Evolutionary conservation across 2,113 vertebrate genomes (phyloP), one percentile per base, ranked within the genome.

Genomic region (Rutilus rutilus): DNA sequence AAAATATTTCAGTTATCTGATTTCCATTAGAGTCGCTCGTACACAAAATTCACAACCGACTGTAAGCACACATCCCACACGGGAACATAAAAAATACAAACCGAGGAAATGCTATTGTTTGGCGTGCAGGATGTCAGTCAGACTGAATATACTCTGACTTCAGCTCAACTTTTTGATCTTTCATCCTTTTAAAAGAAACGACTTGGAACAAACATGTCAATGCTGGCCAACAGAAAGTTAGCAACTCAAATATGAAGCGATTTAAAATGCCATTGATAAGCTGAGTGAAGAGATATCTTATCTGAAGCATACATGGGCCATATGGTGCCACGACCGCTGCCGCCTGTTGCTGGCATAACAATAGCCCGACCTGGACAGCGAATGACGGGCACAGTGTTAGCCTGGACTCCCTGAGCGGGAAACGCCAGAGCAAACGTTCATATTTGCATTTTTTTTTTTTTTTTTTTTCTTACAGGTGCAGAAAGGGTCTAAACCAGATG

Each of bases 271-370:
- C 90, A 92, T 93, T 93, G 95, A 96, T 96, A 95, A 96, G 92
- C 93, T 95, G 94, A 96, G 94, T 95, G 93, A 94, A 92, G 94
- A 94, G 95, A 96, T 96, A 95, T 93, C 94, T 96, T 96, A 97
- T 96, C 96, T 94, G 94, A 93, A 94, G 95, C 93, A 95, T 94
- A 96, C 95, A 96, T 91, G 82, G 92, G 94, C 95, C 96, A 97
- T 97, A 97, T 97, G 96, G 95, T 95, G 94, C 92, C 91, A 94
- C 91, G 92, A 94, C 93, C 93, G 92, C 93, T 92, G 90, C 93
- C 88, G 94, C 95, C 95, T 96, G 95, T 96, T 96, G 95, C 95
- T 95, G 93, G 92, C 91, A 90, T 93, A 95, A 96, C 95, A 95
- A 96, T 95, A 93, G 95, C 92, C 91, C 85, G 89, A 86, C 82